A percentile compares a stretch with the other conserved stretches of the same genome.
Evolutionary conservation across 1,140 invertebrate species (phyloP).

Genomic region (Drosophila malerkotliana): DNA sequence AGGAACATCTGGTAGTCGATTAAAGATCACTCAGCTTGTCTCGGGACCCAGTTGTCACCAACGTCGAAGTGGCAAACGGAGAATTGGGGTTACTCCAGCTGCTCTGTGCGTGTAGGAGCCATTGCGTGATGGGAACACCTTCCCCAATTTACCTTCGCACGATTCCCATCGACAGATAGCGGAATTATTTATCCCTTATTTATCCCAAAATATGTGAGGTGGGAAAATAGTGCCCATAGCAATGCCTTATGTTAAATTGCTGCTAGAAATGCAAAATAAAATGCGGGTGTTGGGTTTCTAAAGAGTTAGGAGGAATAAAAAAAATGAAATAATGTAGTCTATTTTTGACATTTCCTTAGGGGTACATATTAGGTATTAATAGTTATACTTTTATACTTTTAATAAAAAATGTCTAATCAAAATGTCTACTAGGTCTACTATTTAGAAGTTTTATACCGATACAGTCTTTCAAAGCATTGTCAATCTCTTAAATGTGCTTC

Average conservation of each 20-base stretch:
- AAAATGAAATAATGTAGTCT: slow-evolving; percentile 1
- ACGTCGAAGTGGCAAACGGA: slow-evolving; percentile 1
- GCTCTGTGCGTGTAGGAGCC: slow-evolving; percentile 29
- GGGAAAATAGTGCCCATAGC: background rate
- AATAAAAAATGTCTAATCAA: too few relatives aligned
- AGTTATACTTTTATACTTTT: too few relatives aligned
- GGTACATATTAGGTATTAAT: too few relatives aligned
- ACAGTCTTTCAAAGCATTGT: too few relatives aligned
- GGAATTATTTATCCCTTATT: slow-evolving; percentile 63
- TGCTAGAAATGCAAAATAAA: slow-evolving; percentile 44
- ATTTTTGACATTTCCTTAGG: too few relatives aligned
- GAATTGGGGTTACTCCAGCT: slow-evolving; percentile 42
- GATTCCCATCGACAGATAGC: slow-evolving; percentile 60
- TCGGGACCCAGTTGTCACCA: slow-evolving; percentile 23
- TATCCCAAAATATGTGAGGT: slow-evolving; percentile 22
- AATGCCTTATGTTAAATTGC: slow-evolving; percentile 38
- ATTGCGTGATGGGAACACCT: slow-evolving; percentile 53
- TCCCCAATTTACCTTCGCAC: slow-evolving; percentile 6
- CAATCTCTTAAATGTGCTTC: background rate
- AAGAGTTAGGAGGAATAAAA: slow-evolving; percentile 4
- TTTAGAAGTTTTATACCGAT: too few relatives aligned
- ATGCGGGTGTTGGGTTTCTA: slow-evolving; percentile 34
- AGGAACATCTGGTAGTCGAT: slow-evolving; percentile 27
- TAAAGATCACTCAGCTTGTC: slow-evolving; percentile 27
- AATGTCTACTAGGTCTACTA: too few relatives aligned